Base-by-base conservation (phyloP, 2,888 invertebrate genomes). In the Cerastis rubricosa region DNA sequence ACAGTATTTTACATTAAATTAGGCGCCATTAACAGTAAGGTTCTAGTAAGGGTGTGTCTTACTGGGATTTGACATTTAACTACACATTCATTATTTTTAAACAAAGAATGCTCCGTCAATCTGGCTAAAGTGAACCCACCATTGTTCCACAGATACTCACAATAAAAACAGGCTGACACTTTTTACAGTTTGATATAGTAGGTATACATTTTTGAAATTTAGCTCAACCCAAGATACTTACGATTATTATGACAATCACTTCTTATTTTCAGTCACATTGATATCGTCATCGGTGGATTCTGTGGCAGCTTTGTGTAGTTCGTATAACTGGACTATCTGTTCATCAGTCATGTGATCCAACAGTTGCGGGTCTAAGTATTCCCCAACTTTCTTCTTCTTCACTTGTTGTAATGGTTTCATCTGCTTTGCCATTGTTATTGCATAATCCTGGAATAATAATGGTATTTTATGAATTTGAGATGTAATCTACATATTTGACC, bases 291-390 rank as follows among this genome's bases (percentile, higher is more conserved):
- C 59, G 54, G 98, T 77, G 2, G 82, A 65, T 7, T 81, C 97
- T 6, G 88, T 87, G 1, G 93, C 92, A 59, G 98, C 98, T 89
- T 97, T 93, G 97, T 98, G 98, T 14, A 99, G 94, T 92, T 99
- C 99, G 91, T 98, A 98, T 14, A 99, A 94, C 92, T 99, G 99
- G 29, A 97, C 96, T n/a, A 99, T 94, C 93, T 99, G 99, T 86
- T 99, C 98, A 87, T 98, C 98, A 66, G 97, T 97, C 92, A 99
- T 97, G 89, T 97, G 96, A 68, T 98, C 97, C 49, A 99, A 93
- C 40, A 98, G 94, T 57, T 97, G 93, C 1, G 97, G 94, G 22
- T 97, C 97, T 43, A 99, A 92, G 81, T 97, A 93, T 81, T 96
- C 94, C 0, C 99, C 99, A 22, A 99, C 91, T 67, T 94, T 94